Base-by-base conservation (phyloP, 2,888 invertebrate genomes). In the Tachina grossa region DNA sequence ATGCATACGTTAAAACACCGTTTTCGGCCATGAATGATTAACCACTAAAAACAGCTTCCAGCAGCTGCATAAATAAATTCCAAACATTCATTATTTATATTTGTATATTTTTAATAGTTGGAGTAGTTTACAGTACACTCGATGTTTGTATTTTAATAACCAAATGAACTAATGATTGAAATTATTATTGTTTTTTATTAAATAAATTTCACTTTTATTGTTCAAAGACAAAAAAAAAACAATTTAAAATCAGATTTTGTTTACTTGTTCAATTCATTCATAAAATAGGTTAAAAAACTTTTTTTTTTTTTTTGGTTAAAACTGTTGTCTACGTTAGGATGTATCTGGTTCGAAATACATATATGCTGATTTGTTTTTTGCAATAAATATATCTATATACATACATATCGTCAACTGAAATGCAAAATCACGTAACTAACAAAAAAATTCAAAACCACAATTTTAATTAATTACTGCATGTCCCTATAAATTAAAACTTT, bases 1-100 rank as follows among this genome's bases (percentile, higher is more conserved):
- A 84, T 87, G 84, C 80, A 77, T 51, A 80, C 72, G 71, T 76
- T 65, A 72, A 66, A 57, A 59, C 11, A 72, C 75, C 63, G n/a
- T 76, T 76, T 79, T 80, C 76, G 71, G 75, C 81, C 71, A 84
- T 83, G 79, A 83, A 83, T 86, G 84, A 84, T 82, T 84, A 75
- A 80, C 78, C 68, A 79, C 86, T 65, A 77, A 80, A 77, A 74
- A 83, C 61, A 68, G 61, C 59, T 68, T 75, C 68, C 59, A 53
- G 59, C 63, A 74, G 68, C 77, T 76, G 68, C 55, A 63, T 55
- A 83, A 19, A 72, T 72, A 65, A 69, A 77, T 66, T 69, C 79
- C 76, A 74, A 61, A 10, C 45, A 74, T 55, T 84, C 51, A 75
- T 79, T 83, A 53, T 71, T 22, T 47, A 72, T 75, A 31, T 31